Base-by-base conservation (phyloP, 2,797 vertebrate species). In the Enteromius afrohamiltoni region DNA sequence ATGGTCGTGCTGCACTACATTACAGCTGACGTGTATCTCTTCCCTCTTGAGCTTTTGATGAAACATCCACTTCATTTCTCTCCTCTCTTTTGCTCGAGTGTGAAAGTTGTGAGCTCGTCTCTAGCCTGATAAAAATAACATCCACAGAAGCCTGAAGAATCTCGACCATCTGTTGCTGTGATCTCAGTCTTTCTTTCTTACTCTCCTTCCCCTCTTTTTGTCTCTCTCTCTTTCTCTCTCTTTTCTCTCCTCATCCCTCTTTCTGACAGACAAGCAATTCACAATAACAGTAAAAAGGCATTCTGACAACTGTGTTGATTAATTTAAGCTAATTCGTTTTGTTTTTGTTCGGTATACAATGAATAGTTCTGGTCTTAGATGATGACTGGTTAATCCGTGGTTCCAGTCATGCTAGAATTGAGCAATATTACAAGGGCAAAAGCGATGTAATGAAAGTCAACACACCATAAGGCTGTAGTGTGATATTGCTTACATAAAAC, bases 101-200 rank as follows among this genome's bases (percentile, higher is more conserved):
- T 85, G 80, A 81, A 84, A 82, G 83, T 87, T 87, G 69, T 47
- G 49, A 77, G 65, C 77, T 85, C 49, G 19, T 82, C 80, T 79
- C 49, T 67, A 75, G 84, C 42, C 51, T 77, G 65, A 83, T 83
- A 85, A 87, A 85, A 85, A 87, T 87, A 89, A 85, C 60, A 83
- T 79, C 37, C 79, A 68, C 62, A 62, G 68, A 74, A 79, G 69
- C 62, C 77, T 75, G 65, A 55, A 71, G 80, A 77, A 40, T 34
- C 76, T 79, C 9, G 31, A 84, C 87, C 87, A 86, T 88, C 83
- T 88, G 87, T 84, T 88, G 81, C 83, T 55, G 60, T 80, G 71
- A 83, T 85, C 77, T 79, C 31, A 51, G 74, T 79, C 31, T 68
- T 45, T 74, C 31, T 75, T 49, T 76, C 29, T 82, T 64, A 19